phyloP scores from a whole-genome alignment of 2,888 invertebrate genomes.

The Phorcus lineatus region DNA sequence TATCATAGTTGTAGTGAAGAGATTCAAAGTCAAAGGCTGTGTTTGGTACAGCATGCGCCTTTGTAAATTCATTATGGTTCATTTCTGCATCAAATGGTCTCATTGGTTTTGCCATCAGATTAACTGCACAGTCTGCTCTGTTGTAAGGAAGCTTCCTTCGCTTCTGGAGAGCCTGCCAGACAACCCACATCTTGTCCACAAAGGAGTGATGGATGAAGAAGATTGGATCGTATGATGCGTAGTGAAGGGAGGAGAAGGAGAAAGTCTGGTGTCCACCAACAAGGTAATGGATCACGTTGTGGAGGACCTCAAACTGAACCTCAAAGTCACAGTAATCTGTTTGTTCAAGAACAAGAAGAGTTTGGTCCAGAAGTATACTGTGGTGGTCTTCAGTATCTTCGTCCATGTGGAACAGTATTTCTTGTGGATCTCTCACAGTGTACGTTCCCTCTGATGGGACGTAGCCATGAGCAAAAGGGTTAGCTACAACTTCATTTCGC shows the following conservation, averaged over 20 bases:
- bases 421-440: slow-evolving; percentile 42
- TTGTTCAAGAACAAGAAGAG: slow-evolving; percentile 30
- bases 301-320: slow-evolving; percentile 30
- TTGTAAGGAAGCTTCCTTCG: slow-evolving; percentile 29
- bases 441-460: slow-evolving; percentile 33
- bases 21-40: slow-evolving; percentile 32
- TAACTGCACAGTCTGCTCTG: slow-evolving; percentile 29
- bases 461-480: slow-evolving; percentile 41
- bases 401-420: slow-evolving; percentile 35
- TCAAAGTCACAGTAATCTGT: slow-evolving; percentile 37
- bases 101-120: slow-evolving; percentile 22
- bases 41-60: slow-evolving; percentile 21
- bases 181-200: slow-evolving; percentile 33
- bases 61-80: slow-evolving; percentile 23
- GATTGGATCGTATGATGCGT: slow-evolving; percentile 33
- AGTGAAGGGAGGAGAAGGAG: slow-evolving; percentile 34
- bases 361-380: slow-evolving; percentile 39
- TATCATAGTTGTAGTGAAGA: slow-evolving; percentile 31
- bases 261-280: slow-evolving; percentile 22
- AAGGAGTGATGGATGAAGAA: slow-evolving; percentile 36
- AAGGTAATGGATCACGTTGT: slow-evolving; percentile 30
- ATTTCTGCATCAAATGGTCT: slow-evolving; percentile 29
- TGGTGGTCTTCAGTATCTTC: slow-evolving; percentile 29
- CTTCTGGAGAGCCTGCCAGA: slow-evolving; percentile 37
- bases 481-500: slow-evolving; percentile 35